A percentile compares a stretch with the other conserved stretches of the same genome.
phyloP scores from a whole-genome alignment of 1,140 invertebrate genomes.

The Meloidogyne chitwoodi region DNA sequence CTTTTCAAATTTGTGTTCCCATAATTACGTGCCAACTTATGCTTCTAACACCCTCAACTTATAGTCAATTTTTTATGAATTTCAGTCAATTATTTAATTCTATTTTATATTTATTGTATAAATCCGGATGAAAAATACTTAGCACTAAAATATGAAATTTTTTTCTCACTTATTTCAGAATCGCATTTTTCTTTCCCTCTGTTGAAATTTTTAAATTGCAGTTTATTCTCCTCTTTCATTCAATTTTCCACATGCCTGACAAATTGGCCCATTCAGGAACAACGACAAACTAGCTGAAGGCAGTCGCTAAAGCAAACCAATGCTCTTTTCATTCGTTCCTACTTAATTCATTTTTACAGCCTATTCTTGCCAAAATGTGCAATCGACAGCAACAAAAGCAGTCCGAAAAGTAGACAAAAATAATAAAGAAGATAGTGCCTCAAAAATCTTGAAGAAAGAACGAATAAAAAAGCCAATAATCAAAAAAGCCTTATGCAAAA shows the following conservation, averaged over 20 bases:
- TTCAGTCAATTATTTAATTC: too few species aligned
- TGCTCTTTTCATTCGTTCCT: not conserved
- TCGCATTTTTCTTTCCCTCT: not conserved
- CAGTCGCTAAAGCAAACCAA: not conserved
- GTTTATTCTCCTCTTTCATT: not conserved
- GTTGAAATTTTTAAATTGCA: not conserved
- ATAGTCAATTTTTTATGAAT: too few species aligned
- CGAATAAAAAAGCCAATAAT: not conserved
- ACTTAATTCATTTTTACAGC: not conserved
- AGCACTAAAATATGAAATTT: too few species aligned
- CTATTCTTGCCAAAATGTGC: not conserved
- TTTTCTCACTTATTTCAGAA: too few species aligned
- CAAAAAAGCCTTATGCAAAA: not conserved
- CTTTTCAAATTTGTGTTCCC: too few species aligned
- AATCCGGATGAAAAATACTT: too few species aligned
- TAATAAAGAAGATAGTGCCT: not conserved
- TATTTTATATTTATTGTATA: too few species aligned
- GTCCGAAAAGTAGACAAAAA: not conserved
- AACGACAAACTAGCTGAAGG: not conserved
- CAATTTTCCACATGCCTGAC: not conserved
- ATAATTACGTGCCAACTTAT: too few species aligned
- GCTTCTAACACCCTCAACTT: too few species aligned
- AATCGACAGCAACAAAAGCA: not conserved
- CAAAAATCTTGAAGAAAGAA: not conserved
- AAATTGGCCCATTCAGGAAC: not conserved